Base-by-base conservation (phyloP, 2,797 vertebrate species). In the Alcedo quadribrachys region DNA sequence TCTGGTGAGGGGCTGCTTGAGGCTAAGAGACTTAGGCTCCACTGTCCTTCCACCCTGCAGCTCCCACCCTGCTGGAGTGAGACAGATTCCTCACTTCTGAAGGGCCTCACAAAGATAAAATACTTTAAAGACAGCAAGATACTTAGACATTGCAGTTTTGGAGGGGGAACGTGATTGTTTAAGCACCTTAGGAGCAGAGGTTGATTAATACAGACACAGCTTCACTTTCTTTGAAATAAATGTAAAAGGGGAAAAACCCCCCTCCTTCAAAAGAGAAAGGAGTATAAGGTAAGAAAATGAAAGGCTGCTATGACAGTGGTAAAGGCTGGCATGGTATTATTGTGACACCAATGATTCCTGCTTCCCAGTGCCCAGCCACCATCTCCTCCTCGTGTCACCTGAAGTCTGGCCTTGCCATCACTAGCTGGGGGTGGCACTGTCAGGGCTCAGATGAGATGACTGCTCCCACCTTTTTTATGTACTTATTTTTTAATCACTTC, bases 1-100 rank as follows among this genome's bases (percentile, higher is more conserved):
- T 20, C 0, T 1, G 27, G 13, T 3, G 3, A 57, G 43, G 6
- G 33, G 27, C 13, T 32, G 10, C 8, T 12, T 3, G 5, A 32
- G 25, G 11, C 40, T 27, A 11, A 43, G 19, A 53, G 14, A 63
- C 28, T 70, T 28, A 40, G 35, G 12, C 19, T 62, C 28, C 1
- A 1, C 37, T 33, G 17, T 8, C 30, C 69, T 30, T 58, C 32
- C 2, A 4, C 16, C 35, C 48, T 2, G 2, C 35, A 53, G 18
- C 16, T 63, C 68, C 24, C 45, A 32, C 19, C 40, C 1, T 0
- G 13, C 5, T 33, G 28, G 43, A 87, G 27, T 0, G 11, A 35
- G 40, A 46, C 5, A 1, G 43, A 8, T 60, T 32, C 33, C 33
- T 80, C 0, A 0, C 7, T 83, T 74, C 37, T 30, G 21, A 37